Evolutionary conservation across 2,797 vertebrate species (phyloP).

Genomic region (Acipenser ruthenus): DNA sequence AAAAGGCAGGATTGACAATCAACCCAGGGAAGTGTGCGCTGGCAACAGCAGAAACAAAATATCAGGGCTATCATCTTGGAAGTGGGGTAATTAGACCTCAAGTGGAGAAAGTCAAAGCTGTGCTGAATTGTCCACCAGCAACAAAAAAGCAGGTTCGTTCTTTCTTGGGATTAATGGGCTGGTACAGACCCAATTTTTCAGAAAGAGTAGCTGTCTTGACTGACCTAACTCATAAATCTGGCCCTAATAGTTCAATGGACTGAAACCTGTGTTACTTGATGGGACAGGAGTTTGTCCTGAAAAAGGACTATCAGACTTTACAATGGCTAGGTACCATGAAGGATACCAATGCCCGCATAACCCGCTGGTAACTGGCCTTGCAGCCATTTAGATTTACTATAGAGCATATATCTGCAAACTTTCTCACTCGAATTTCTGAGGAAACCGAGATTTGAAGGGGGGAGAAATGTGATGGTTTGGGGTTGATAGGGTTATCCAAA

Average conservation of each 20-base stretch:
- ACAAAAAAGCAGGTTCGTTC: constrained; percentile 13
- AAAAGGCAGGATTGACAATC: constrained; percentile 7
- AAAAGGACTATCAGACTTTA: background rate
- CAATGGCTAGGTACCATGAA: constrained; percentile 1
- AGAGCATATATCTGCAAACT: background rate
- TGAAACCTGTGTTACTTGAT: background rate
- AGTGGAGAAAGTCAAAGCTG: constrained; percentile 14
- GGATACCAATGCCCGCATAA: background rate
- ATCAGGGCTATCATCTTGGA: constrained; percentile 15
- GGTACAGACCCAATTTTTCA: constrained; percentile 19
- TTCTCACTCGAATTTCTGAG: background rate
- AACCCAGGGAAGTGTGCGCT: constrained; percentile 7
- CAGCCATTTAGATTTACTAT: background rate
- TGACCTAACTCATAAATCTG: constrained; percentile 5
- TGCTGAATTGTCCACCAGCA: constrained; percentile 1
- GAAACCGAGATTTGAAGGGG: too few species aligned
- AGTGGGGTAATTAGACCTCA: constrained; percentile 10
- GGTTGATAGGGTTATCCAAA: too few species aligned
- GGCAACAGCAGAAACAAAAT: constrained; percentile 3
- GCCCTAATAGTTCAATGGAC: background rate
- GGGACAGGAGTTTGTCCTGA: background rate
- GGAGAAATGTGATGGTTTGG: too few species aligned
- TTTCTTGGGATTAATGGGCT: constrained; percentile 15
- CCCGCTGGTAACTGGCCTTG: background rate
- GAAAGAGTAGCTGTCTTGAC: background rate